A percentile compares a stretch with the other conserved stretches of the same genome.
These are phyloP conservation scores for Rhopilema esculentum DNA, from an alignment of 30 jellyfish, hydroid and myxozoan genomes.

Conservation along the genomic window DNA sequence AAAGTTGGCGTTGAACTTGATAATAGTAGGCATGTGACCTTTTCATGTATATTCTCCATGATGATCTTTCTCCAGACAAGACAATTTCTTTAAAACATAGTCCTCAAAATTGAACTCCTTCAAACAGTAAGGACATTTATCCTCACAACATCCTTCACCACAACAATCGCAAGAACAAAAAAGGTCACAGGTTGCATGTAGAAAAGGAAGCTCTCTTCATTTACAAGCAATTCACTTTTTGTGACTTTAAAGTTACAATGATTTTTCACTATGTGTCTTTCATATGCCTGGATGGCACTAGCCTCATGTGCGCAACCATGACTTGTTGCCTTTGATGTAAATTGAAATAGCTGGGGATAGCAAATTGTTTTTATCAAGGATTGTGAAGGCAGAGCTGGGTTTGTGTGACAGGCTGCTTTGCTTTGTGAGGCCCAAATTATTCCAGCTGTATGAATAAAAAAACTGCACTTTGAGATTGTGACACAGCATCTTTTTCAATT, in stretches of 20 bases:
- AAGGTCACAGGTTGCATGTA: conserved; percentile 48
- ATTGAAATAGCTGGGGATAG: conserved; percentile 52
- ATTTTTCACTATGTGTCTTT: conserved; percentile 23
- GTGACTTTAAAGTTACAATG: conserved; percentile 31
- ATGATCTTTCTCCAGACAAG: conserved; percentile 36
- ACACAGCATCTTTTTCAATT: conserved; percentile 48
- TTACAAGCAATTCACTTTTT: conserved; percentile 29
- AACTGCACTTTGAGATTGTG: conserved; percentile 45
- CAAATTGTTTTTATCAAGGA: conserved; percentile 57
- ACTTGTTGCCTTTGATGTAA: conserved; percentile 45
- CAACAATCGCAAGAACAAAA: conserved; percentile 37
- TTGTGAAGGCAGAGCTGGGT: conserved; percentile 70
- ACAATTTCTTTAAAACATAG: conserved; percentile 4
- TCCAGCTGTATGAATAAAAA: conserved; percentile 58
- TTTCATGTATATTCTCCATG: conserved; percentile 4
- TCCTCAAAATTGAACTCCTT: conserved; percentile 27
- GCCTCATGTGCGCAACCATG: conserved; percentile 59
- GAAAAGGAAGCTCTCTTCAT: conserved; percentile 31
- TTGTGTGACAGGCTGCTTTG: conserved; percentile 60
- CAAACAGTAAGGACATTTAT: conserved; percentile 57
- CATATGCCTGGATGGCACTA: conserved; percentile 45
- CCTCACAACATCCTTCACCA: conserved; percentile 58
- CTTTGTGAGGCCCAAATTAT: conserved; percentile 54
- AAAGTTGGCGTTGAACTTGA: conserved; percentile 70
- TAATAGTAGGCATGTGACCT: conserved; percentile 44